Evolutionary conservation across 2,113 vertebrate species (phyloP).

Genomic region (Crypturellus undulatus): DNA sequence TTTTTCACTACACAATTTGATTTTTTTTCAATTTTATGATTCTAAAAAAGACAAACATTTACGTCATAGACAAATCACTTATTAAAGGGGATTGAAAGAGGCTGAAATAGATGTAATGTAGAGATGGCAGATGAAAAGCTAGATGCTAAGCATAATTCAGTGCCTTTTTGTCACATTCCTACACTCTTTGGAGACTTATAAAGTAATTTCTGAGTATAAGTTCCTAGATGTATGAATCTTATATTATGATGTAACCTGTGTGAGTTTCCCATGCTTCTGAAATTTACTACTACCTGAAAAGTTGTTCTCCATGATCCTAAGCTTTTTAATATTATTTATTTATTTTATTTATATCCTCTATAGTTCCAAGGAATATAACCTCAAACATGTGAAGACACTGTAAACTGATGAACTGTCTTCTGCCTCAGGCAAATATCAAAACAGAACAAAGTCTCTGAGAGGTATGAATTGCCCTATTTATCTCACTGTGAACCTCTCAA

Average conservation of each 20-base stretch:
- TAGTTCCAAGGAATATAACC: neutral
- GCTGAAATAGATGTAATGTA: neutral
- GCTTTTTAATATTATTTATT: neutral
- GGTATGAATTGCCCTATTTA: neutral
- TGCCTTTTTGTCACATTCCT: neutral
- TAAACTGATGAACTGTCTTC: neutral
- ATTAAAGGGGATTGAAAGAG: neutral
- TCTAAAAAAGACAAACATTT: neutral
- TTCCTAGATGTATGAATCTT: neutral
- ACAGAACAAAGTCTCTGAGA: neutral
- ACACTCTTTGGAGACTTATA: neutral
- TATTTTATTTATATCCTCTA: neutral
- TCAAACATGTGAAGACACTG: neutral
- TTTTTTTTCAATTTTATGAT: neutral
- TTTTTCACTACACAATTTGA: neutral
- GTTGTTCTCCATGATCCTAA: neutral
- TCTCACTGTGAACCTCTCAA: neutral
- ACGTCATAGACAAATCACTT: neutral
- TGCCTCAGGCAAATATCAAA: neutral
- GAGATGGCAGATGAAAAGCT: neutral
- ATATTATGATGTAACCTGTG: neutral
- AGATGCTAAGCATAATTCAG: neutral
- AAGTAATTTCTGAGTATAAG: neutral
- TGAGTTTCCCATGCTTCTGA: neutral
- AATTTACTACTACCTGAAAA: neutral